Evolutionary conservation across 1,140 invertebrate genomes (phyloP).

Genomic region (Aphelinus atriplicis): DNA sequence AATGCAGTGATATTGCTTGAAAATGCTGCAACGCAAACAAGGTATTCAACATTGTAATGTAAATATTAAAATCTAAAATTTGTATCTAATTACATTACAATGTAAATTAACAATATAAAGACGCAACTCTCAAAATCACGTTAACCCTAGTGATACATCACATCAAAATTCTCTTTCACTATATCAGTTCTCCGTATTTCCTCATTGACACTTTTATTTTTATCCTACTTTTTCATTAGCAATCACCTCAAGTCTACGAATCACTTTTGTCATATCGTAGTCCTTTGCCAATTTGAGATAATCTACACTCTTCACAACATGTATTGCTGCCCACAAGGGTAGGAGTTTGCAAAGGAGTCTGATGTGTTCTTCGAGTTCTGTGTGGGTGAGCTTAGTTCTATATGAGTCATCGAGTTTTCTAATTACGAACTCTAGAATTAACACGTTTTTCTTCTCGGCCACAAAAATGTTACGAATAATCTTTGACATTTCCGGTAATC

Average conservation of each 20-base stretch:
- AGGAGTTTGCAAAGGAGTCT: constrained; percentile 76
- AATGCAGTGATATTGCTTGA: too few relatives aligned
- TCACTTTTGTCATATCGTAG: constrained; percentile 72
- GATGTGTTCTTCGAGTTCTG: constrained; percentile 81
- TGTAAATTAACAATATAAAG: too few relatives aligned
- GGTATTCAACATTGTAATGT: too few relatives aligned
- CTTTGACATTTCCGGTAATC: constrained; percentile 84
- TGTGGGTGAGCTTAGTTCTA: constrained; percentile 73
- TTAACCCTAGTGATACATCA: too few relatives aligned
- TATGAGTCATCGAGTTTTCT: constrained; percentile 85
- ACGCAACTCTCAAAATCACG: too few relatives aligned
- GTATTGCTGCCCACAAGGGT: constrained; percentile 79
- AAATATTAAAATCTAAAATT: too few relatives aligned
- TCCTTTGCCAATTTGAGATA: constrained; percentile 81
- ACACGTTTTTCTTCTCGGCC: constrained; percentile 84
- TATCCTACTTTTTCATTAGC: constrained; percentile 63
- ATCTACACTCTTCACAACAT: constrained; percentile 75
- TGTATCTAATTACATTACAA: too few relatives aligned
- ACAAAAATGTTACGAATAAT: constrained; percentile 87
- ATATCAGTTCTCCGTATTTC: too few relatives aligned
- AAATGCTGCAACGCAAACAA: too few relatives aligned
- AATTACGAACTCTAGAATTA: constrained; percentile 79
- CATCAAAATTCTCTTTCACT: too few relatives aligned
- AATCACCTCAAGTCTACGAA: constrained; percentile 71
- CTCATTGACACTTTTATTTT: too few relatives aligned